Base-by-base conservation (phyloP, 2,888 invertebrate species). In the Balanococcus diminutus region DNA sequence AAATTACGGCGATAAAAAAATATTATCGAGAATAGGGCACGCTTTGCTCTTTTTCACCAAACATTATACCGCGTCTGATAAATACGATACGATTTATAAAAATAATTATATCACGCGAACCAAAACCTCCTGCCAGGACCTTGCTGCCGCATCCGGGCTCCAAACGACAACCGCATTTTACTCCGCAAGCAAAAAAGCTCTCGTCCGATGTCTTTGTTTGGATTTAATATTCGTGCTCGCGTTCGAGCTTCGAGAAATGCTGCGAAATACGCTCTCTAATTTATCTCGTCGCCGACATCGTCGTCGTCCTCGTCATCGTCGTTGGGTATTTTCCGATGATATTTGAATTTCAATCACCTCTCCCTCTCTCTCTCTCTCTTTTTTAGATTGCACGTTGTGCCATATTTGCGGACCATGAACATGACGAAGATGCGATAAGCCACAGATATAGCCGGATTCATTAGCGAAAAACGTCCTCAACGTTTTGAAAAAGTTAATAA, bases 51-150 rank as follows among this genome's bases (percentile, higher is more conserved):
- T 79, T 79, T 32, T 36, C 36, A 79, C 75, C 32, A 79, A 79
- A 79, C 32, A 36, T 79, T 79, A 36, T 79, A 79, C 36, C 36
- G 36, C n/a, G 2, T 79, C 36, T 79, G 36, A 79, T 79, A 79
- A 79, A 79, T 79, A 79, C 75, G 32, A 36, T 36, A 36, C 75
- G 36, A 79, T 79, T 79, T 79, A 36, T 79, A 79, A 79, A 79
- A 79, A 79, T 79, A 79, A 79, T 79, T 79, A 79, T 32, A 56
- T 56, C 56, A 56, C 56, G 56, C 56, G 56, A 56, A 56, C 56
- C 22, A 22, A 0, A 56, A 22, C 56, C 22, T 22, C 46, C 56
- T 22, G 22, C 46, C n/a, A 19, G 8, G 1, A 8, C 56, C 22
- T 19, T 6, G 5, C 56, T n/a, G n/a, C n/a, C n/a, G n/a, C 72